Evolutionary conservation across 2,888 invertebrate species (phyloP).

Genomic region (Dysmachus trigonus): DNA sequence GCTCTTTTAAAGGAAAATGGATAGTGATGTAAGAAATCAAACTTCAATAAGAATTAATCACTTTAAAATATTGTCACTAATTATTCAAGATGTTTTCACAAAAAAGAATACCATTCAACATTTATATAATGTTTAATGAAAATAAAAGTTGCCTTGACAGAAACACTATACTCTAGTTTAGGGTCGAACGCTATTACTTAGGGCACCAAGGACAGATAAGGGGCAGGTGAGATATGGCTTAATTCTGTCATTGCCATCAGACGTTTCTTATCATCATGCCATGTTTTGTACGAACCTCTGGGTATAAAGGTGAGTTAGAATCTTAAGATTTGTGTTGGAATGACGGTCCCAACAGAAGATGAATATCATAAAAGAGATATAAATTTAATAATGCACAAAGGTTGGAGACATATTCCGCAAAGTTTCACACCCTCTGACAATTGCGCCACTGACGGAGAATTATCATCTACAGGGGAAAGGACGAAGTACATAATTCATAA

Average conservation of each 20-base stretch:
- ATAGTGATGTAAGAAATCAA: not conserved
- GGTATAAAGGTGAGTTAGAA: not conserved
- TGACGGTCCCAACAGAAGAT: not conserved
- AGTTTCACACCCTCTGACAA: not conserved
- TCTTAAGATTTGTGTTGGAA: not conserved
- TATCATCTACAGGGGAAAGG: not conserved
- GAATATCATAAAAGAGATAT: not conserved
- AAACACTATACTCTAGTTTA: not conserved
- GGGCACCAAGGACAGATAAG: not conserved
- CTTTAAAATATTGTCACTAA: not conserved
- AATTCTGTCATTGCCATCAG: not conserved
- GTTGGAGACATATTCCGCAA: not conserved
- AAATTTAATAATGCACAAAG: not conserved
- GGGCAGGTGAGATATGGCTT: not conserved
- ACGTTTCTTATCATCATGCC: not conserved
- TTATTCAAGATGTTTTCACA: not conserved
- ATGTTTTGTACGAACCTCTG: not conserved
- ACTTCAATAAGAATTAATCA: too few species aligned
- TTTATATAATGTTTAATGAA: not conserved
- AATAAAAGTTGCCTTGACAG: not conserved
- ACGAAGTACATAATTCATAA: not conserved
- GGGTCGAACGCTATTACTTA: not conserved
- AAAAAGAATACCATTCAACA: not conserved
- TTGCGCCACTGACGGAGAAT: not conserved
- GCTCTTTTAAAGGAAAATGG: not conserved